Percentiles rank a stretch among this genome's conserved stretches.
phyloP scores from a whole-genome alignment of 1,140 invertebrate species.

The Campoletis sonorensis region DNA sequence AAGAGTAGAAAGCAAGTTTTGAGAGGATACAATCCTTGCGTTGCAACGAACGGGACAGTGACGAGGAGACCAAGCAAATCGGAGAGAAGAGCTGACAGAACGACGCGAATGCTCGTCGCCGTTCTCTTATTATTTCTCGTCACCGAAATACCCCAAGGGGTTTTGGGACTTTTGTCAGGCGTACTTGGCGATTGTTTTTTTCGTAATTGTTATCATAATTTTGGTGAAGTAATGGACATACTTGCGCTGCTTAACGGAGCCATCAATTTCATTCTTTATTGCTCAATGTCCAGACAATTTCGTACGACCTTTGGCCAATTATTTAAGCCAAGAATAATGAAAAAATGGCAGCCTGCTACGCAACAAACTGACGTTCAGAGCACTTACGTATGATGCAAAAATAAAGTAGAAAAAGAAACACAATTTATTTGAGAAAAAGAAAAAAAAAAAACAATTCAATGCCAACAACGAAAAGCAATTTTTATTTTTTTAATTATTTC shows the following conservation, averaged over 20 bases:
- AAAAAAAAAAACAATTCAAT: neutral
- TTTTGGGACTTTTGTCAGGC: conserved; percentile 85
- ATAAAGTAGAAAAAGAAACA: neutral
- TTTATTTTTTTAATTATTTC: too few relatives aligned
- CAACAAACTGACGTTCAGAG: conserved; percentile 76
- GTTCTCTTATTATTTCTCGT: conserved; percentile 90
- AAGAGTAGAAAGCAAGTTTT: conserved; percentile 83
- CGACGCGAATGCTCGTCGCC: conserved; percentile 93
- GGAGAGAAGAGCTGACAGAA: conserved; percentile 86
- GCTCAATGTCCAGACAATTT: conserved; percentile 95
- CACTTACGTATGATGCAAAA: conserved; percentile 77
- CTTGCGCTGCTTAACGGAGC: conserved; percentile 93
- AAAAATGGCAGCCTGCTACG: conserved; percentile 73
- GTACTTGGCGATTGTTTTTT: conserved; percentile 86
- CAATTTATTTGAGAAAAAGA: conserved; percentile 43
- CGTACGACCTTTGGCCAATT: conserved; percentile 89
- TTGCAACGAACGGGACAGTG: conserved; percentile 60
- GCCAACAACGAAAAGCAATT: too few relatives aligned
- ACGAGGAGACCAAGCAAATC: conserved; percentile 77
- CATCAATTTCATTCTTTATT: conserved; percentile 96
- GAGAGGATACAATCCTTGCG: conserved; percentile 80
- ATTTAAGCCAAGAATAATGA: conserved; percentile 76
- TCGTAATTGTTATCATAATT: conserved; percentile 84
- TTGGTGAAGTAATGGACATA: conserved; percentile 95
- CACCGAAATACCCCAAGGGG: conserved; percentile 91